Conservation (phyloP, 2,888 invertebrate genomes). For the Tetranychus truncatus region DNA sequence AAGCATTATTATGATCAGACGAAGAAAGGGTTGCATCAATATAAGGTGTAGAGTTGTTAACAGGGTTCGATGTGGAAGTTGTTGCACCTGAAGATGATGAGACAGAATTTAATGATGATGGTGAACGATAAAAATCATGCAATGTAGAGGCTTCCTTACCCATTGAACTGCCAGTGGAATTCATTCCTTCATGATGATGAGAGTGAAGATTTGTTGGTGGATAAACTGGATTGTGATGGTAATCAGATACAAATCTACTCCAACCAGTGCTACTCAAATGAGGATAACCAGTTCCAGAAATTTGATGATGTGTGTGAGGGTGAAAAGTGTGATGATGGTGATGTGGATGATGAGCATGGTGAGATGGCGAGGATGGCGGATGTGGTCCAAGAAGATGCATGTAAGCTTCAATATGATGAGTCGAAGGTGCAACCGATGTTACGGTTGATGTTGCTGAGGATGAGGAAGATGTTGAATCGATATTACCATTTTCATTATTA, state of each 20-base stretch:
- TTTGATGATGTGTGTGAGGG: neutral
- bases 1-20: neutral
- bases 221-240: neutral
- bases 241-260: neutral
- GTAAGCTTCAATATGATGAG: too few species aligned
- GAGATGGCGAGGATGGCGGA: too few species aligned
- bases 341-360: too few species aligned
- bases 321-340: neutral
- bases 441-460: too few species aligned
- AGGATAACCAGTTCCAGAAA: neutral
- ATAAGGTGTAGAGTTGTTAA: neutral
- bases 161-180: neutral
- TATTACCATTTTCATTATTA: too few species aligned
- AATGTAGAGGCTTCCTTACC: neutral
- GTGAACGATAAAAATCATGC: neutral
- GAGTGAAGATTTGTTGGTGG: neutral
- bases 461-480: too few species aligned
- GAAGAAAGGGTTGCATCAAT: neutral
- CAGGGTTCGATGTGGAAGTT: neutral
- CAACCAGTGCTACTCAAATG: neutral
- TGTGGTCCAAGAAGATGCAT: too few species aligned
- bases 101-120: neutral
- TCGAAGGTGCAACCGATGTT: too few species aligned
- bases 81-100: neutral
- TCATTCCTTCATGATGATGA: neutral